phyloP scores from a whole-genome alignment of 2,113 vertebrate species.

The Phalacrocorax carbo region DNA sequence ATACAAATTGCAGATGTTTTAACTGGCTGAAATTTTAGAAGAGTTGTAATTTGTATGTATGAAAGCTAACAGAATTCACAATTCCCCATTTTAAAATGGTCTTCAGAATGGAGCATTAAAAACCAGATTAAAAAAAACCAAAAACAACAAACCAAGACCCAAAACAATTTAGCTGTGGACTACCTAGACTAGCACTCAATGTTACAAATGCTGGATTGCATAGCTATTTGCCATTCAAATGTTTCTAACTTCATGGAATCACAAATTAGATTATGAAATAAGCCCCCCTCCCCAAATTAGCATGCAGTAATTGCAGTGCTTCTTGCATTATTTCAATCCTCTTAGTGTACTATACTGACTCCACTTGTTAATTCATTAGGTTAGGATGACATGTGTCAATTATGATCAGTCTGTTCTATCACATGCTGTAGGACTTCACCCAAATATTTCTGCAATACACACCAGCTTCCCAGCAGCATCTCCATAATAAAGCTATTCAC shows the following conservation, averaged over 20 bases:
- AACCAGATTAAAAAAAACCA: not conserved
- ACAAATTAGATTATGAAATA: not conserved
- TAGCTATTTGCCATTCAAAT: not conserved
- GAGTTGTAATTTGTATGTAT: not conserved
- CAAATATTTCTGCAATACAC: not conserved
- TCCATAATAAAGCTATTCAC: not conserved
- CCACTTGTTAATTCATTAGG: not conserved
- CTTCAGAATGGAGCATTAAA: not conserved
- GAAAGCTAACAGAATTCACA: not conserved
- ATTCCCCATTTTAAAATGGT: not conserved
- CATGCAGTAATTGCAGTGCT: not conserved
- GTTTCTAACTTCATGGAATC: not conserved
- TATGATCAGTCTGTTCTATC: not conserved
- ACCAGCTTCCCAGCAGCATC: not conserved
- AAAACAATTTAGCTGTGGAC: not conserved
- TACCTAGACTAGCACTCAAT: too few species aligned
- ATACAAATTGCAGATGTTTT: not conserved
- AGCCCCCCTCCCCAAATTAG: not conserved
- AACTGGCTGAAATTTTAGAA: not conserved
- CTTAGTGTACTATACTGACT: not conserved
- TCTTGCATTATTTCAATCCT: not conserved
- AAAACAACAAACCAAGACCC: too few species aligned
- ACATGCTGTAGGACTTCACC: not conserved
- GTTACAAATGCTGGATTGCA: not conserved
- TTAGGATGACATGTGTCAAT: not conserved